Percentiles rank a stretch among this genome's conserved stretches.
phyloP scores from a whole-genome alignment of 1,140 invertebrate genomes.

The Delia radicum region DNA sequence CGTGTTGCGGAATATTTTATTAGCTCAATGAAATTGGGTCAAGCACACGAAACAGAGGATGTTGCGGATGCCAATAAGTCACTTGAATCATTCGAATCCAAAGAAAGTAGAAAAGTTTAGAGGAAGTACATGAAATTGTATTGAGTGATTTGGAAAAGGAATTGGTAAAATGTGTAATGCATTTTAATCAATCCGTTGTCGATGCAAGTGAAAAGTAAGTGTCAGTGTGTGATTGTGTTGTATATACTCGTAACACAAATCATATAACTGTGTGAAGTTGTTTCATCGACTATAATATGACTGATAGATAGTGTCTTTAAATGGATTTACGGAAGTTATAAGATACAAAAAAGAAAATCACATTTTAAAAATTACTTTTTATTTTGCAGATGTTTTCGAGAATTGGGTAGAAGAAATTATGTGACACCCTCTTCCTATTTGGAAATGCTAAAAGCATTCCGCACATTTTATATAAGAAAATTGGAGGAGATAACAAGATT shows the following conservation, averaged over 20 bases:
- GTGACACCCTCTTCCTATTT: conserved; percentile 92
- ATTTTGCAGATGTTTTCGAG: conserved; percentile 66
- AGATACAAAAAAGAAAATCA: too few species aligned
- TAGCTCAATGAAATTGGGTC: conserved; percentile 62
- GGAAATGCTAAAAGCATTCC: conserved; percentile 85
- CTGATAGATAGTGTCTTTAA: too few species aligned
- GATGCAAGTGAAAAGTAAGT: conserved; percentile 60
- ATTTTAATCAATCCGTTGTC: conserved; percentile 67
- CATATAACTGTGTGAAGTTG: background rate
- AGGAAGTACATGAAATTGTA: conserved; percentile 27
- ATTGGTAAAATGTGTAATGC: conserved; percentile 45
- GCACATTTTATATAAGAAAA: conserved; percentile 71
- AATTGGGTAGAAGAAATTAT: conserved; percentile 77
- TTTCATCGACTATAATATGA: background rate
- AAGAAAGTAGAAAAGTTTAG: conserved; percentile 7
- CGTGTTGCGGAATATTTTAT: conserved; percentile 86
- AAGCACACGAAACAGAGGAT: conserved; percentile 54
- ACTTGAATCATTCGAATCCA: conserved; percentile 24
- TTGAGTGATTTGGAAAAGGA: conserved; percentile 31
- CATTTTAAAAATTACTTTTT: too few species aligned
- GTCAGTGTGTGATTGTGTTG: background rate
- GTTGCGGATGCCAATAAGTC: conserved; percentile 17
- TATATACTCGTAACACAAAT: background rate
- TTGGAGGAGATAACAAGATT: conserved; percentile 75
- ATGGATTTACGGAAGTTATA: too few species aligned